Base-by-base conservation (phyloP, 64 coral and sea anemone genomes). In the Actinia tenebrosa region DNA sequence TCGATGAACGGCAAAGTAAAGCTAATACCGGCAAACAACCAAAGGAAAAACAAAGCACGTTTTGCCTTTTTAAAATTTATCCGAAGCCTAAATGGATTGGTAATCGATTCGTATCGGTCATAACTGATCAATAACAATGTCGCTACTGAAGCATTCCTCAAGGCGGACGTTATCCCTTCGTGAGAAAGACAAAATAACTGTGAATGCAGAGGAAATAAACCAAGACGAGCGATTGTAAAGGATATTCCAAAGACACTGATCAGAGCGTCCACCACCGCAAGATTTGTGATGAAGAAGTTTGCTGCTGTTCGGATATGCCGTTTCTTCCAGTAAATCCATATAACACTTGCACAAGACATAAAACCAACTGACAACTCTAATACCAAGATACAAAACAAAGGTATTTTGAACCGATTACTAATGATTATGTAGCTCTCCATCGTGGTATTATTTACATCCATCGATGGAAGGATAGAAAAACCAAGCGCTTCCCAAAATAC, bases 301-400 rank as follows among this genome's bases (percentile, higher is more conserved):
- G 94, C 88, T 50, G 91, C 88, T 7, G 77, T 97, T 42, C 91
- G 84, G 52, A 93, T 79, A 45, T 93, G 88, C 15, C 94, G 68
- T 64, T 85, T 97, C 46, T 93, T 97, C 88, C 94, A 97, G 80
- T 97, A 97, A 13, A 93, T 90, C 4, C 87, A 30, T 18, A 97
- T 43, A 0, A 97, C 94, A 3, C 91, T 90, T 11, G 64, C 30
- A 87, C 94, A 89, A 0, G 91, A 93, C 0, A 56, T 47, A 14
- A 93, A 53, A 8, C 94, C 94, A 79, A 89, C 62, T 16, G 93
- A 78, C 19, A 88, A 63, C 79, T 97, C 94, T 71, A 97, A 37
- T 15, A 52, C 53, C 1, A 97, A 84, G 5, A 93, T 54, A 37
- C 88, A 84, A 61, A 80, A 61, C 23, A 93, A 22, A 5, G 94